phyloP scores from a whole-genome alignment of 2,888 invertebrate genomes.

The Protophormia terraenovae region DNA sequence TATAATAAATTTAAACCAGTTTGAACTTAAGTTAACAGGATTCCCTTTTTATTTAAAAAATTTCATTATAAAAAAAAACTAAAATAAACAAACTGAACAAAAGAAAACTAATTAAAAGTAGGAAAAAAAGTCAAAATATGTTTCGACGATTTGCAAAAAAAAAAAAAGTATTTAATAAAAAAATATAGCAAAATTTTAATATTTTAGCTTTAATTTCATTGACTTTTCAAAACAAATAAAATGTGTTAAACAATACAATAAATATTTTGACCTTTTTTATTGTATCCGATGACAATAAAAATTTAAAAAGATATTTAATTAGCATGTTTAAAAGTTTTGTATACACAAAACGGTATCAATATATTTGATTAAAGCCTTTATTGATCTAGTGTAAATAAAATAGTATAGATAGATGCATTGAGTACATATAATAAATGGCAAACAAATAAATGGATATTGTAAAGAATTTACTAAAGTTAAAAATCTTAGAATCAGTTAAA shows the following conservation, averaged over 20 bases:
- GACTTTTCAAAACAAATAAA: neutral
- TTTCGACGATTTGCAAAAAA: neutral
- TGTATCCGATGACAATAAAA: neutral
- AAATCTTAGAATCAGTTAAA: neutral
- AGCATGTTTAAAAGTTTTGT: conserved; percentile 29
- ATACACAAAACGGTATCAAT: conserved; percentile 25
- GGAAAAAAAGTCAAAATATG: neutral
- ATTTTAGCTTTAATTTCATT: too few species aligned
- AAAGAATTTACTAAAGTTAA: neutral
- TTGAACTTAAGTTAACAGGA: neutral
- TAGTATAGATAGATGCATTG: neutral
- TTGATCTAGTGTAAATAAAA: conserved; percentile 17
- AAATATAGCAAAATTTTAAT: too few species aligned
- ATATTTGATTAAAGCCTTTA: conserved; percentile 40
- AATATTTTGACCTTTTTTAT: neutral
- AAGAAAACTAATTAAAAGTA: neutral
- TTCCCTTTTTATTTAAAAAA: neutral
- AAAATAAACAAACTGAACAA: neutral
- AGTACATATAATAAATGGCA: neutral
- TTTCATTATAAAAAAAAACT: neutral
- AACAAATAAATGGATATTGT: neutral
- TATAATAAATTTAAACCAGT: conserved; percentile 4
- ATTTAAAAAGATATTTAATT: conserved; percentile 28
- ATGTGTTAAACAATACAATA: conserved; percentile 14
- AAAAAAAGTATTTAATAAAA: neutral